A percentile compares a stretch with the other conserved stretches of the same genome.
These are phyloP conservation scores for Rugalucina vietnamica DNA, from an alignment of 2,888 invertebrate species.

Conservation along the genomic window DNA sequence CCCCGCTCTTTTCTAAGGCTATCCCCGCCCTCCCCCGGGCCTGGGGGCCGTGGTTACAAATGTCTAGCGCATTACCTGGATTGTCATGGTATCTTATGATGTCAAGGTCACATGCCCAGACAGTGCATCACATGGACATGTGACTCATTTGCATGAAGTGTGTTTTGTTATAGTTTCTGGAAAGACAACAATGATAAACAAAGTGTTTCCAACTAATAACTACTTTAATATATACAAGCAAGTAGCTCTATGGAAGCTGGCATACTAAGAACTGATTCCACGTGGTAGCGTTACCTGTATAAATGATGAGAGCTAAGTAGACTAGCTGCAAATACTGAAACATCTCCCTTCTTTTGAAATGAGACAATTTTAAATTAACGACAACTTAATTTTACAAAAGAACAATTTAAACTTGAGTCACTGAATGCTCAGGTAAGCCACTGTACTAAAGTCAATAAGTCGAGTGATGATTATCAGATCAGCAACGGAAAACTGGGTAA, in stretches of 20 bases:
- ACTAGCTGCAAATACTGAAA: conserved; percentile 8
- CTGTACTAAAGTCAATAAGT: not conserved
- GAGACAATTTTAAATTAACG: not conserved
- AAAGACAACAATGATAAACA: not conserved
- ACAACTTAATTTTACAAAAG: not conserved
- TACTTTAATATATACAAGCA: not conserved
- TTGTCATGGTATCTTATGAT: too few relatives aligned
- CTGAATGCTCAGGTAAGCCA: not conserved
- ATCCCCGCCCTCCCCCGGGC: too few relatives aligned
- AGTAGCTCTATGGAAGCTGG: not conserved
- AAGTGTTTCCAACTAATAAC: conserved; percentile 3
- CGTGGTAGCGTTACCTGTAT: not conserved
- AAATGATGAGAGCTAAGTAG: not conserved
- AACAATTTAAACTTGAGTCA: not conserved
- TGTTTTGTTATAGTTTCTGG: not conserved
- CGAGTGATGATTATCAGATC: not conserved
- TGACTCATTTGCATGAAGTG: too few relatives aligned
- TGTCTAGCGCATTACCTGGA: too few relatives aligned
- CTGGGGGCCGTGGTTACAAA: too few relatives aligned
- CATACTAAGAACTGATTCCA: not conserved
- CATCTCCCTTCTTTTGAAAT: conserved; percentile 12
- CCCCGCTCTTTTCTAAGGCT: too few relatives aligned
- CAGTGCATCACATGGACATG: too few relatives aligned
- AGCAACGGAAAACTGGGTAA: not conserved
- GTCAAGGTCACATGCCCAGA: too few relatives aligned